Conservation (phyloP, 2,113 vertebrate species). For the Natator depressus region DNA sequence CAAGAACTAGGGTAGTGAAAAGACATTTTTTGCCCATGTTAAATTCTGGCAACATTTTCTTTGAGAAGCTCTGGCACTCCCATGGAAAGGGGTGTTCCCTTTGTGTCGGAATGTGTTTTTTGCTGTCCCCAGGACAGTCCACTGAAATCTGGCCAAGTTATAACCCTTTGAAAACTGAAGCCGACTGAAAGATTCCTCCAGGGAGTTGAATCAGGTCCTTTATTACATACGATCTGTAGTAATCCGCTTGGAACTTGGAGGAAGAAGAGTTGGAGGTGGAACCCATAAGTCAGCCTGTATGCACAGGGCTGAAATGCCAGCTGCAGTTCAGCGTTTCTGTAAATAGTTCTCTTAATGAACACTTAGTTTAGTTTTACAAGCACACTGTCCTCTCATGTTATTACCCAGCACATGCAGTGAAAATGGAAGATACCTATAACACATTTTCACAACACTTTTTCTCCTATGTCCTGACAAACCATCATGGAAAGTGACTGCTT, state of each 20-base stretch:
- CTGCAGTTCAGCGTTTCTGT: neutral
- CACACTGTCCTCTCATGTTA: neutral
- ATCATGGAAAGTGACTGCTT: neutral
- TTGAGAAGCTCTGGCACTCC: neutral
- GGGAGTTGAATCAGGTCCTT: neutral
- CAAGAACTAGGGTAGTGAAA: neutral
- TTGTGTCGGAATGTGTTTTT: neutral
- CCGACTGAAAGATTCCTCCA: neutral
- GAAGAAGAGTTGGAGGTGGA: neutral
- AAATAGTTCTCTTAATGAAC: neutral
- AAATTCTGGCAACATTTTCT: accelerated
- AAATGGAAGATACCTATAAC: neutral
- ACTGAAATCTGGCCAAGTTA: neutral
- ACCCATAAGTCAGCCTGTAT: neutral
- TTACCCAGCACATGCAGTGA: neutral
- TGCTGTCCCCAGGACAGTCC: neutral
- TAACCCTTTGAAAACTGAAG: neutral
- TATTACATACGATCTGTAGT: neutral
- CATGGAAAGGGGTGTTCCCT: neutral
- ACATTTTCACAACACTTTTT: neutral
- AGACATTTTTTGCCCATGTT: neutral
- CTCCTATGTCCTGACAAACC: neutral
- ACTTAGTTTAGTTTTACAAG: neutral
- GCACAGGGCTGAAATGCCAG: neutral
- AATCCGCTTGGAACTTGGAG: neutral